Evolutionary conservation across 2,888 invertebrate genomes (phyloP).

Genomic region (Melitaea athalia): DNA sequence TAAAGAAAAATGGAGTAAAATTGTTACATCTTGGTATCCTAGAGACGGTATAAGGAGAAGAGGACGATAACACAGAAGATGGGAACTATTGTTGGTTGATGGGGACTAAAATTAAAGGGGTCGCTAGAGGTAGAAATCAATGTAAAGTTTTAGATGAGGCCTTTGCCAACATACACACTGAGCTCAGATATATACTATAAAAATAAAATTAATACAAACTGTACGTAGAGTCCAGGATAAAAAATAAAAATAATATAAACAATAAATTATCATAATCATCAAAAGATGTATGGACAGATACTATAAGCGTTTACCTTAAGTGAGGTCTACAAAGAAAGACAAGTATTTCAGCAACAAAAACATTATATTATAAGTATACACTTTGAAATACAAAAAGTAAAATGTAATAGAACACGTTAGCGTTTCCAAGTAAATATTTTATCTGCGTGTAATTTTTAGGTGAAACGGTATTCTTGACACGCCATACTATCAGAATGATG

Average conservation of each 20-base stretch:
- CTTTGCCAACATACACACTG: background rate
- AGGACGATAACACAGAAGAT: conserved; percentile 34
- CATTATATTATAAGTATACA: too few relatives aligned
- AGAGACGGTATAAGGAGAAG: conserved; percentile 34
- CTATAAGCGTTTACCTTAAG: too few relatives aligned
- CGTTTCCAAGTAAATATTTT: background rate
- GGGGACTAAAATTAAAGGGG: conserved; percentile 12
- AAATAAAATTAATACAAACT: background rate
- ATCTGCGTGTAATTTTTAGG: background rate
- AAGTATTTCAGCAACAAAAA: too few relatives aligned
- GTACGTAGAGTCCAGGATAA: too few relatives aligned
- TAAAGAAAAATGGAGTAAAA: conserved; percentile 20
- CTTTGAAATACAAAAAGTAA: too few relatives aligned
- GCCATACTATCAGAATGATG: background rate
- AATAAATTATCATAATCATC: too few relatives aligned
- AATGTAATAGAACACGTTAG: too few relatives aligned
- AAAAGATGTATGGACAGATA: too few relatives aligned
- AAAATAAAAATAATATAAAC: too few relatives aligned
- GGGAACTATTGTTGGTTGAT: too few relatives aligned
- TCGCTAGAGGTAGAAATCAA: background rate
- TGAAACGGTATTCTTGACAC: background rate
- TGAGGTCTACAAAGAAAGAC: too few relatives aligned
- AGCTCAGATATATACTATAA: background rate
- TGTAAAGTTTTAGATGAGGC: background rate
- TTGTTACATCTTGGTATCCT: conserved; percentile 34